Evolutionary conservation across 2,113 vertebrate species (phyloP).

Genomic region (Scophthalmus maximus): DNA sequence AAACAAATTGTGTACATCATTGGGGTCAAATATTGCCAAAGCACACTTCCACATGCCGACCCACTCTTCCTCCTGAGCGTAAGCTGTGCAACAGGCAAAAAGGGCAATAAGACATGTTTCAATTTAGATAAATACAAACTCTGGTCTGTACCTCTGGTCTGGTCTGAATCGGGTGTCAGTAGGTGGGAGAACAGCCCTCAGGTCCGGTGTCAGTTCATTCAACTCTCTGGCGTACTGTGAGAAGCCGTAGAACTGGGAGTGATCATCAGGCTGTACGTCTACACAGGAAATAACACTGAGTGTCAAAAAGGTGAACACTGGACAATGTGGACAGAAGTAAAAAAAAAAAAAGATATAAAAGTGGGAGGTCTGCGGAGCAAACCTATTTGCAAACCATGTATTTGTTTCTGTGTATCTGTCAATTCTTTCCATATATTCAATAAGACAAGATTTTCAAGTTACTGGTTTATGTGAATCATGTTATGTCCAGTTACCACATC

Average conservation of each 20-base stretch:
- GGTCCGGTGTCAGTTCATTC: slow-evolving; percentile 88
- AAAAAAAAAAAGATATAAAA: too few species aligned
- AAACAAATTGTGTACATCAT: too few species aligned
- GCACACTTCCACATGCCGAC: background rate
- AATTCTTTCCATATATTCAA: too few species aligned
- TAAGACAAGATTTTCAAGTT: too few species aligned
- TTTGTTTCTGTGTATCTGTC: too few species aligned
- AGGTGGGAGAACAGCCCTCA: slow-evolving; percentile 84
- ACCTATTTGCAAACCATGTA: too few species aligned
- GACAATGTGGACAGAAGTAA: background rate
- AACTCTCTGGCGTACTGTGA: slow-evolving; percentile 90
- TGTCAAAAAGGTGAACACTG: background rate
- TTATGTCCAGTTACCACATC: too few species aligned
- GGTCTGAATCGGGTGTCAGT: slow-evolving; percentile 91
- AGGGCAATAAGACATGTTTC: background rate
- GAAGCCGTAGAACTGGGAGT: slow-evolving; percentile 88
- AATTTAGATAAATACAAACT: background rate
- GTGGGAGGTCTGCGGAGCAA: too few species aligned
- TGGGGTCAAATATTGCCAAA: background rate
- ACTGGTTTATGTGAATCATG: too few species aligned
- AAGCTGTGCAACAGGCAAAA: background rate
- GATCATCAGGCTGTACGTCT: slow-evolving; percentile 90
- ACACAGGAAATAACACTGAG: slow-evolving; percentile 24
- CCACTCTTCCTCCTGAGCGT: background rate
- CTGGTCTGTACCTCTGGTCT: slow-evolving; percentile 87